These are phyloP conservation scores for Drosophila punjabiensis DNA, from an alignment of 1,140 invertebrate species.

Conservation along the genomic window DNA sequence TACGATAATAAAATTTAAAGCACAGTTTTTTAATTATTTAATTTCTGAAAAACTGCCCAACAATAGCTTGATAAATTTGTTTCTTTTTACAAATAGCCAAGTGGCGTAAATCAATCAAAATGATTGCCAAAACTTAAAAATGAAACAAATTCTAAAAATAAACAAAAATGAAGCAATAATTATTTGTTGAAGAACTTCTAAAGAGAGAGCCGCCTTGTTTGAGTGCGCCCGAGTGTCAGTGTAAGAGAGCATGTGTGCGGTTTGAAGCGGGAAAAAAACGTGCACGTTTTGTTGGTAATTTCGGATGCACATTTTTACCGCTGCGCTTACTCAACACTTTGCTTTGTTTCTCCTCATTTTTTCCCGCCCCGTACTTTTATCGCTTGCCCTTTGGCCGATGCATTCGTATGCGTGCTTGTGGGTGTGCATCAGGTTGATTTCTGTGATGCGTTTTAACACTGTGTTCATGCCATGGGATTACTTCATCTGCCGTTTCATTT, in stretches of 20 bases:
- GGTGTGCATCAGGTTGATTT: conserved; percentile 63
- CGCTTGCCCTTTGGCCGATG: conserved; percentile 26
- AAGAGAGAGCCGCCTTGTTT: conserved; percentile 2
- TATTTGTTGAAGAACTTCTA: conserved; percentile 40
- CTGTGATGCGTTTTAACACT: conserved; percentile 46
- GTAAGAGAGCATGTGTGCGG: conserved; percentile 18
- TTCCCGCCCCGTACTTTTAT: conserved; percentile 14
- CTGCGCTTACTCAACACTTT: conserved; percentile 50
- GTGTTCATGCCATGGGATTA: conserved; percentile 61
- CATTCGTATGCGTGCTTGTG: conserved; percentile 18
- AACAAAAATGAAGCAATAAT: conserved; percentile 32
- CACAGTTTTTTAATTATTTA: not conserved
- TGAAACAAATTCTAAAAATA: conserved; percentile 37
- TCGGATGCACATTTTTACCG: conserved; percentile 54
- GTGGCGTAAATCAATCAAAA: conserved; percentile 21
- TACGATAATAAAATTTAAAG: not conserved
- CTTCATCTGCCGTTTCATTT: conserved; percentile 78
- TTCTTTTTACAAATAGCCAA: not conserved
- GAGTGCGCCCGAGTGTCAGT: not conserved
- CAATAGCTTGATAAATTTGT: conserved; percentile 16
- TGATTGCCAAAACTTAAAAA: conserved; percentile 9
- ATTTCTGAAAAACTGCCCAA: not conserved
- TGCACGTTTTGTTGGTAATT: conserved; percentile 25
- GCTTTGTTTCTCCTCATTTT: conserved; percentile 29
- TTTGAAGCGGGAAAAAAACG: conserved; percentile 26